A percentile compares a stretch with the other conserved stretches of the same genome.
Evolutionary conservation across 2,113 vertebrate genomes (phyloP).

Genomic region (Anas platyrhynchos): DNA sequence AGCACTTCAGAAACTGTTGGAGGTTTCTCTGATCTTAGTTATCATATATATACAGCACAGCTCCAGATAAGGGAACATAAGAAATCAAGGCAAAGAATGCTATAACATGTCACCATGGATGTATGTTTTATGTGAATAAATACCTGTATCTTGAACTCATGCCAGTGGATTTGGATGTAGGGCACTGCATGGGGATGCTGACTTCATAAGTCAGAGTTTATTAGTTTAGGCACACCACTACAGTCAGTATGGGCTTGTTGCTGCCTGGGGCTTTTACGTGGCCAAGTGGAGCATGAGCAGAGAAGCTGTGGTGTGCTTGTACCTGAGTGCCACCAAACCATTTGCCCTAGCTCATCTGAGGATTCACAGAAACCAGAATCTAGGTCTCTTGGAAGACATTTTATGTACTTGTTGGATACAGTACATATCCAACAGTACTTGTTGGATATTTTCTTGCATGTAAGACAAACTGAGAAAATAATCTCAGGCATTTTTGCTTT

Average conservation of each 20-base stretch:
- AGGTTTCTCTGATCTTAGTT: neutral
- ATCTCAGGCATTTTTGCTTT: neutral
- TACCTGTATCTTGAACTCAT: neutral
- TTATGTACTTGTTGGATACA: too few relatives aligned
- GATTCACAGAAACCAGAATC: neutral
- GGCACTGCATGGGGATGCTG: neutral
- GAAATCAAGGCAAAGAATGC: neutral
- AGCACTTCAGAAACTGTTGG: neutral
- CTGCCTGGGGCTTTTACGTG: neutral
- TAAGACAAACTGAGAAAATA: neutral
- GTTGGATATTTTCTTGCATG: neutral
- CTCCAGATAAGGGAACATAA: neutral
- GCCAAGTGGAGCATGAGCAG: neutral
- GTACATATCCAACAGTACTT: too few relatives aligned
- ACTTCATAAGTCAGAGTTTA: neutral
- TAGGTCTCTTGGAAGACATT: neutral
- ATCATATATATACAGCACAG: neutral
- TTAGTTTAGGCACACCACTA: neutral
- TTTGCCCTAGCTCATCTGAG: neutral
- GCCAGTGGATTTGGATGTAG: neutral
- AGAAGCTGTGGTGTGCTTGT: neutral
- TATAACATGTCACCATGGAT: neutral
- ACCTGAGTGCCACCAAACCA: neutral
- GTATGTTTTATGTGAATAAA: fast-evolving
- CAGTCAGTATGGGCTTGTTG: neutral